These are phyloP conservation scores for Otus sunia DNA, from an alignment of 2,113 vertebrate genomes.

Conservation along the genomic window DNA sequence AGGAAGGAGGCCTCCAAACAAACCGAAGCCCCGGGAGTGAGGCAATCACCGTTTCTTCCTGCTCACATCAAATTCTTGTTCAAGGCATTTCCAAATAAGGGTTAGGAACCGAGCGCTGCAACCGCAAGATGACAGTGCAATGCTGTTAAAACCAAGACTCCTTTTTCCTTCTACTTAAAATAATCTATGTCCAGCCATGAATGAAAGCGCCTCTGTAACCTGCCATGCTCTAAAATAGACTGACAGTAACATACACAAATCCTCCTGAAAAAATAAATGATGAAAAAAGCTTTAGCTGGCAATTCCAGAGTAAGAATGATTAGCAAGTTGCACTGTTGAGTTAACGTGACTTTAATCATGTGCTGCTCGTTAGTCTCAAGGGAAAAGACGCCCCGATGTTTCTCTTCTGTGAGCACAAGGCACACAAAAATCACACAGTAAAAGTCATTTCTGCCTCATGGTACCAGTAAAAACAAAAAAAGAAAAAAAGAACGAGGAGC, in stretches of 20 bases:
- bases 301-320: not conserved
- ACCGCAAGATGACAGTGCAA: slow-evolving; percentile 48
- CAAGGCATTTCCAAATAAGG: slow-evolving; percentile 44
- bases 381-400: accelerated
- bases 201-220: not conserved
- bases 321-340: not conserved
- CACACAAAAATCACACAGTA: not conserved
- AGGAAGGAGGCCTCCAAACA: slow-evolving; percentile 30
- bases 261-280: slow-evolving; percentile 5
- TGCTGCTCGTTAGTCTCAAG: not conserved
- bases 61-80: not conserved
- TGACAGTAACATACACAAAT: slow-evolving; percentile 14
- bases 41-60: slow-evolving; percentile 16
- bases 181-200: slow-evolving; percentile 17
- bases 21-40: not conserved
- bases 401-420: not conserved
- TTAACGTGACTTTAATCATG: not conserved
- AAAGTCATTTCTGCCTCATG: not conserved
- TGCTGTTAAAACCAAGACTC: not conserved
- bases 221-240: not conserved
- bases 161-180: slow-evolving; percentile 36
- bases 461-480: not conserved
- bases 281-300: not conserved
- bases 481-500: not conserved
- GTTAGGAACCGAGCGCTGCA: not conserved